Conservation (phyloP, 1,140 invertebrate species). For the Caenorhabditis briggsae region DNA sequence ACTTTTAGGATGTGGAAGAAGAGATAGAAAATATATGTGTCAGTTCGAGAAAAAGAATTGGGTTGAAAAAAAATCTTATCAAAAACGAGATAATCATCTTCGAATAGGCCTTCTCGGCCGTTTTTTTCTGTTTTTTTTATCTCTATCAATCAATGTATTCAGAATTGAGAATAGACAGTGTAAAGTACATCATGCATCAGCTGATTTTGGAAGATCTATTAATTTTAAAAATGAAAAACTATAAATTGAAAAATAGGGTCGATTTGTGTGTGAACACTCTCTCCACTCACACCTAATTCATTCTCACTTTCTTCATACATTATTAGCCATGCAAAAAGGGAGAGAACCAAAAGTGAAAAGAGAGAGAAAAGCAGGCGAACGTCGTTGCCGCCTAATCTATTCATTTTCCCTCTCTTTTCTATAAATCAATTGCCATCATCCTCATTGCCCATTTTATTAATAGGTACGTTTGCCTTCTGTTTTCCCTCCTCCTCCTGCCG, state of each 20-base stretch:
- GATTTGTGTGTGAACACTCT: not conserved
- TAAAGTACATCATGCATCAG: not conserved
- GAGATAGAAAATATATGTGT: not conserved
- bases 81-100: conserved; percentile 3
- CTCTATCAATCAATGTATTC: conserved; percentile 25
- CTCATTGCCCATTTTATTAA: conserved; percentile 52
- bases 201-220: conserved; percentile 17
- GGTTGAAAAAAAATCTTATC: conserved; percentile 11
- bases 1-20: not conserved
- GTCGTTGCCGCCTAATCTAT: conserved; percentile 41
- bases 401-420: not conserved
- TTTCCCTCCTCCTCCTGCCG: conserved; percentile 10
- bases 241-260: not conserved
- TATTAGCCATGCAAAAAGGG: conserved; percentile 41
- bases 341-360: conserved; percentile 10
- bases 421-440: conserved; percentile 55
- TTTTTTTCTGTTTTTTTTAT: not conserved
- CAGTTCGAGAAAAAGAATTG: not conserved
- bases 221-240: not conserved
- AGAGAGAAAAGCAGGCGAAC: not conserved
- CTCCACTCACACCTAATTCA: not conserved
- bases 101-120: not conserved
- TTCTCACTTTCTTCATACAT: not conserved
- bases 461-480: conserved; percentile 53
- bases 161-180: not conserved